Evolutionary conservation across 2,797 vertebrate species (phyloP), one percentile per base, ranked within the genome.

Genomic region (Adrianichthys oophorus): DNA sequence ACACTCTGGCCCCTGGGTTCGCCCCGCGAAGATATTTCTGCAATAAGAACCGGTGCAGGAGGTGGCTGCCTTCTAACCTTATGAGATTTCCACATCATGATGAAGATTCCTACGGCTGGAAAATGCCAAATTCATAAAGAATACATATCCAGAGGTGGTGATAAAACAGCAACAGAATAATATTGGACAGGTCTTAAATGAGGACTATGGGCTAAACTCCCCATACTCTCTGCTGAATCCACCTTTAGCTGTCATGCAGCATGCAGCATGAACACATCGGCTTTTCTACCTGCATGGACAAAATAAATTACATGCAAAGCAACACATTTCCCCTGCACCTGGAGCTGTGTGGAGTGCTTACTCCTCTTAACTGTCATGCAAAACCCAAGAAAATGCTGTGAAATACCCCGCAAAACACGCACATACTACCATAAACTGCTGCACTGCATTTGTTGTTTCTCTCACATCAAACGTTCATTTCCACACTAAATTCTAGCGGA

Each of bases 111-210:
- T 1, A 67, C 63, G 74, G 82, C 59, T 17, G 41, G 59, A 56
- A 53, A 75, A 80, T 70, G 75, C 82, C 75, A 85, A 82, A 85
- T 87, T 86, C 84, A 86, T 82, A 76, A 78, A 59, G 72, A 77
- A 77, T 37, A 37, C 12, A 83, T 77, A 66, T 69, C 84, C 80
- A 79, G 79, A 76, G 70, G 76, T 65, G 68, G 62, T 80, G 65
- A 85, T 87, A 81, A 87, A 86, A 84, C 65, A 70, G 29, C 51
- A 48, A 66, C 56, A 0, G 60, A 56, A 80, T 60, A 72, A 72
- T 70, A 61, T 71, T 72, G 69, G 72, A 80, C 72, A 69, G 65
- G 71, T 49, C 75, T 61, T 55, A 23, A 45, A 49, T 70, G 70
- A 64, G 29, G 59, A 62, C 56, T 78, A 69, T 64, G 58, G 15